phyloP scores from a whole-genome alignment of 2,888 invertebrate genomes.

The Lasioglossum morio region DNA sequence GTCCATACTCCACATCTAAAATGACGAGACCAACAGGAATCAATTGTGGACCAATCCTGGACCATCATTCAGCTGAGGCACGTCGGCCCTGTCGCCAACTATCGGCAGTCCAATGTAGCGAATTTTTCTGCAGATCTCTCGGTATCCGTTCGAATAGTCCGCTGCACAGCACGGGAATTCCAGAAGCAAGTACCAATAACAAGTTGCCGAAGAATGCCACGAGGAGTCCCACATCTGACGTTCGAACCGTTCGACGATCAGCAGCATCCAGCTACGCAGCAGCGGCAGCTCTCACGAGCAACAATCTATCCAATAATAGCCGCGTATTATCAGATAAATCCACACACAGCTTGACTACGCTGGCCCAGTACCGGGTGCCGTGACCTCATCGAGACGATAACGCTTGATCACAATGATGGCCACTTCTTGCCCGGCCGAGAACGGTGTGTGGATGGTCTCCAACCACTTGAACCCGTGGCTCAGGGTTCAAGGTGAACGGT shows the following conservation, averaged over 20 bases:
- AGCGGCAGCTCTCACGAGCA: slow-evolving; percentile 10
- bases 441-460: slow-evolving; percentile 32
- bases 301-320: slow-evolving; percentile 45
- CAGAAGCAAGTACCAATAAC: slow-evolving; percentile 9
- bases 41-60: neutral
- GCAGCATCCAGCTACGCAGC: slow-evolving; percentile 15
- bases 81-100: neutral
- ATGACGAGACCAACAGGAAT: neutral
- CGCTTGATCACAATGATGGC: slow-evolving; percentile 61
- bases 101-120: neutral
- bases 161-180: neutral
- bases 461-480: slow-evolving; percentile 50
- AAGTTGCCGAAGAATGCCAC: slow-evolving; percentile 1
- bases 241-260: neutral
- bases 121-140: neutral
- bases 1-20: neutral
- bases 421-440: slow-evolving; percentile 39
- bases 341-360: slow-evolving; percentile 28
- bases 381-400: slow-evolving; percentile 51
- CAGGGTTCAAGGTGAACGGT: slow-evolving; percentile 64
- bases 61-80: neutral
- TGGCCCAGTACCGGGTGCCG: slow-evolving; percentile 57
- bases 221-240: neutral
- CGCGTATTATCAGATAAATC: slow-evolving; percentile 48
- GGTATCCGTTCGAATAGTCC: neutral